These are phyloP conservation scores for Drosophila hydei DNA, from an alignment of 1,140 invertebrate genomes.

Conservation along the genomic window DNA sequence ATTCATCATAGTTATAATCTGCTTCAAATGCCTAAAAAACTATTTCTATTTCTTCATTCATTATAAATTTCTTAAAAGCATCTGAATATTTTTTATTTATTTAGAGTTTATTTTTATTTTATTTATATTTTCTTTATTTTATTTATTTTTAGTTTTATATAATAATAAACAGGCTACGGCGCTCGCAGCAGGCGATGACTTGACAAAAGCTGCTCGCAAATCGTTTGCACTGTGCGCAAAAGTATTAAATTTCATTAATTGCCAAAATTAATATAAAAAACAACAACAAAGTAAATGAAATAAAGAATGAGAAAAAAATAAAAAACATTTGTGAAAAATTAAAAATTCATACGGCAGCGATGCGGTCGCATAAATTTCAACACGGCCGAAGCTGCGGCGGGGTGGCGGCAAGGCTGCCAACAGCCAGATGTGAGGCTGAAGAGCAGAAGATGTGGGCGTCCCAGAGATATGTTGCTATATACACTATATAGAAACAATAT, in stretches of 20 bases:
- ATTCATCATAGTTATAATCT: no score
- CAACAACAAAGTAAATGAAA: constrained; percentile 5
- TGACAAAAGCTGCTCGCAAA: constrained; percentile 31
- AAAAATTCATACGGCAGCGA: constrained; percentile 80
- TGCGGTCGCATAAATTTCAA: constrained; percentile 76
- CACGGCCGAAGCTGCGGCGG: constrained; percentile 8
- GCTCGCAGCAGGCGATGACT: constrained; percentile 27
- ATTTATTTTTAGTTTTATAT: no score
- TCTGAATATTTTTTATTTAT: no score
- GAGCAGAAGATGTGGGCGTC: constrained; percentile 50
- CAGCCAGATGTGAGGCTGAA: constrained; percentile 29
- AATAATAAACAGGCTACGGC: neutral
- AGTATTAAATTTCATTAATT: constrained; percentile 83
- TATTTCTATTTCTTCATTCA: no score
- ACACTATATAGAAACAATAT: constrained; percentile 31
- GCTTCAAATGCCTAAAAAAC: no score
- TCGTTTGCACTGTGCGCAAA: constrained; percentile 57
- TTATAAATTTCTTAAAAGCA: no score
- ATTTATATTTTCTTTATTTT: no score
- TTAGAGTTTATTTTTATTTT: no score
- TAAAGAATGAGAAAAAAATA: constrained; percentile 22
- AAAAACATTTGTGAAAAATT: constrained; percentile 61
- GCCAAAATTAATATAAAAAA: constrained; percentile 66
- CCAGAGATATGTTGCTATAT: constrained; percentile 29
- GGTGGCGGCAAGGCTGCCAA: neutral